Base-by-base conservation (phyloP, 2,888 invertebrate species). In the Heliconius ethilla region DNA sequence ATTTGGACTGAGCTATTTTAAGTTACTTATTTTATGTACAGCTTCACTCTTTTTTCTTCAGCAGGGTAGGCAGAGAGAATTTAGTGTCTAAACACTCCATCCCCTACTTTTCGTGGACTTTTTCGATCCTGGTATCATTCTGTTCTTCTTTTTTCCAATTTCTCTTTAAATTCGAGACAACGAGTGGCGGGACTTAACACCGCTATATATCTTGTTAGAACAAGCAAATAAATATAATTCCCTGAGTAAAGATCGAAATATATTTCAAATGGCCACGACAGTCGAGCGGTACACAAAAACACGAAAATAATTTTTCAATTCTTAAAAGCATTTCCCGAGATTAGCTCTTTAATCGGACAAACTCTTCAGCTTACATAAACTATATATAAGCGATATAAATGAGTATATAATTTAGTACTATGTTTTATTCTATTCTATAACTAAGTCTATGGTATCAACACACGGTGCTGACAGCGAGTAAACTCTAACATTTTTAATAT, bases 401-500 rank as follows among this genome's bases (percentile, higher is more conserved):
- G 1, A 45, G 1, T 15, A 15, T 45, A 45, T 45, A 5, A 45
- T 45, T 45, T 15, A 6, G 6, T 18, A 51, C 10, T 10, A 40
- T 25, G 1, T 15, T 37, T 22, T 25, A 40, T 72, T 74, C 74
- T 63, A 74, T 63, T 10, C 18, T 10, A 29, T 37, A 63, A n/a
- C 25, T 63, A 40, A 11, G 74, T 74, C 63, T 74, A 63, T 63
- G 63, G 63, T 27, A 74, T 37, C 63, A 63, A 51, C 63, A 74
- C 63, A 27, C 63, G 40, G 37, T 45, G 10, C 40, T 74, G 74
- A 40, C 63, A 70, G 84, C 81, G 84, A 86, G 85, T 86, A 84
- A 83, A 83, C 85, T 86, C 82, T 81, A 83, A 85, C 84, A 86
- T 86, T 87, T 84, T 86, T 86, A 84, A 83, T 81, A 84, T 76